These are phyloP conservation scores for Luffia ferchaultella DNA, from an alignment of 2,888 invertebrate genomes.

Conservation along the genomic window DNA sequence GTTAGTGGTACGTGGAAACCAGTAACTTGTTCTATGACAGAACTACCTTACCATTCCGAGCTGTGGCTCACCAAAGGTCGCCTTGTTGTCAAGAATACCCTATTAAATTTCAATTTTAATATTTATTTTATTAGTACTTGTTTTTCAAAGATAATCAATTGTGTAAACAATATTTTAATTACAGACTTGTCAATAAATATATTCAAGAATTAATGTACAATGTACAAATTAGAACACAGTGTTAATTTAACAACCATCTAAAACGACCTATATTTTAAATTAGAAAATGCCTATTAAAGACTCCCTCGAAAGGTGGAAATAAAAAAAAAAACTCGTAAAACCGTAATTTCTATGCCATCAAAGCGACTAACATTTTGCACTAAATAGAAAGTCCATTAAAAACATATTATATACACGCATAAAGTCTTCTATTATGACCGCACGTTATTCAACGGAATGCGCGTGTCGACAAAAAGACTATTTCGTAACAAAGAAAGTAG, in stretches of 20 bases:
- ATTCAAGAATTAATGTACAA: too few relatives aligned
- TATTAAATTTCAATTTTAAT: too few relatives aligned
- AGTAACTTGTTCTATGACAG: too few relatives aligned
- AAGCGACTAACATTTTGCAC: neutral
- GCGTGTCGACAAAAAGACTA: neutral
- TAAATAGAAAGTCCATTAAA: constrained; percentile 5
- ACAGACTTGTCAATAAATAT: too few relatives aligned
- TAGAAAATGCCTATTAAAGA: neutral
- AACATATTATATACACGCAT: constrained; percentile 1
- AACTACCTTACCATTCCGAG: too few relatives aligned
- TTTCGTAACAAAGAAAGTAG: constrained; percentile 3
- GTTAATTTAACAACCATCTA: neutral
- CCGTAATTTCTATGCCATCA: neutral
- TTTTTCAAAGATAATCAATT: too few relatives aligned
- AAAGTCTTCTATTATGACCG: neutral
- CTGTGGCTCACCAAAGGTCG: too few relatives aligned
- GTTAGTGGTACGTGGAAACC: too few relatives aligned
- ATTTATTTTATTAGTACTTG: too few relatives aligned
- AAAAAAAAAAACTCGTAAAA: neutral
- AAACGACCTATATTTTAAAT: neutral
- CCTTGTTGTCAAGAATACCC: too few relatives aligned
- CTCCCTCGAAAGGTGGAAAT: neutral
- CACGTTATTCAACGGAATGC: neutral
- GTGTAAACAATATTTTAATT: too few relatives aligned
- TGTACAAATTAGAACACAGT: too few relatives aligned